Evolutionary conservation across 2,888 invertebrate genomes (phyloP), one percentile per base, ranked within the genome.

Genomic region (Dione vanillae): DNA sequence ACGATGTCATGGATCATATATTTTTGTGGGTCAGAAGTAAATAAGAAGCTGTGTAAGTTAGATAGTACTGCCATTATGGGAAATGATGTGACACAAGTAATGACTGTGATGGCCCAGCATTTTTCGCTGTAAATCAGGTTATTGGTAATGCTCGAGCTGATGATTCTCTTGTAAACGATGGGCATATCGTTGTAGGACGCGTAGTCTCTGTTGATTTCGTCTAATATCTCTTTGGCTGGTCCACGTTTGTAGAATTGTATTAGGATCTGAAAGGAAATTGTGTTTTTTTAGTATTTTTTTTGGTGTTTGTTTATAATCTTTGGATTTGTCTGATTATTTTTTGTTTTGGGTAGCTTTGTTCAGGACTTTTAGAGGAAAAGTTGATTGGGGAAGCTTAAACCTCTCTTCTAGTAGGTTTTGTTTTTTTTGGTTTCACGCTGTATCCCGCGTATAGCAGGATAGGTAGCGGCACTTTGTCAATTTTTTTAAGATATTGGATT

Each of bases 1-100:
- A 78, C 74, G 3, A 87, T 1, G n/a, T 90, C 89, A 41, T 90
- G 90, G 0, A 89, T 73, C 89, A 90, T 88, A 56, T 83, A 83
- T 41, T 79, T 85, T 0, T 45, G 66, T 0, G 85, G 83, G 1
- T 83, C 81, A 0, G 77, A 72, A 11, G 76, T 71, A 14, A 83
- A 84, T 0, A 74, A 7, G 12, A 69, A 79, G 67, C 78, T 86
- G 74, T 86, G 84, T 0, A 82, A 20, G 45, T 76, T 90, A 0
- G 76, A 40, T 0, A 78, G 45, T 0, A 79, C 70, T 0, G 89
- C 85, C 78, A 88, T 84, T 0, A 77, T 0, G 0, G 89, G 87
- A 52, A 88, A 90, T 0, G 76, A 79, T 72, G 82, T 71, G 0
- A 86, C 84, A 19, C 82, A 79, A 0, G 65, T 64, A 0, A 65